phyloP scores from a whole-genome alignment of 2,888 invertebrate genomes.

The Tipula confusa region DNA sequence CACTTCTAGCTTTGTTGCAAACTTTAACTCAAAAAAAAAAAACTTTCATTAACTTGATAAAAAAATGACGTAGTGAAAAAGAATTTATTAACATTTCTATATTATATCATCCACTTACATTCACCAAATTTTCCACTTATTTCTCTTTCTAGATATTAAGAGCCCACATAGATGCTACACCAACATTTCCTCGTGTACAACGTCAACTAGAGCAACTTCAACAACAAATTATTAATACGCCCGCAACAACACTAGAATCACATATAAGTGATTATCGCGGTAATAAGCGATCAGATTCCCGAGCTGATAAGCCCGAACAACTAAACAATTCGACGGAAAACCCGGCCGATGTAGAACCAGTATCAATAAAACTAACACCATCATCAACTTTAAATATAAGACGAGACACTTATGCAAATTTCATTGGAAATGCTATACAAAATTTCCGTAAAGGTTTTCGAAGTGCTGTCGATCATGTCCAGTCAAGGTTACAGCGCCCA shows the following conservation, averaged over 20 bases:
- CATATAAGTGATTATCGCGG: slow-evolving; percentile 37
- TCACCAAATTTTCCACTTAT: background rate
- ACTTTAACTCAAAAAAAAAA: no score
- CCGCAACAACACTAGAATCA: slow-evolving; percentile 34
- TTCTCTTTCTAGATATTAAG: background rate
- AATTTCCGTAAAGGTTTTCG: slow-evolving; percentile 33
- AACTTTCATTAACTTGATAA: no score
- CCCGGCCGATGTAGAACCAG: background rate
- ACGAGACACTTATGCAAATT: slow-evolving; percentile 31
- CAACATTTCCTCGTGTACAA: background rate
- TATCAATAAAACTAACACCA: background rate
- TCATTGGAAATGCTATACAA: slow-evolving; percentile 32
- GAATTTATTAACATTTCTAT: no score
- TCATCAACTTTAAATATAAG: slow-evolving; percentile 28
- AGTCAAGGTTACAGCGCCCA: background rate
- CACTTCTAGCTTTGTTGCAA: no score
- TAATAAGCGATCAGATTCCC: slow-evolving; percentile 35
- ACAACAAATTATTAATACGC: background rate
- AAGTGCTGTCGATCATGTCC: slow-evolving; percentile 30
- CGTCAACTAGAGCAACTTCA: background rate
- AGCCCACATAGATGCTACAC: background rate
- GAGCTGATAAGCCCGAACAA: slow-evolving; percentile 35
- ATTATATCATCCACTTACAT: background rate
- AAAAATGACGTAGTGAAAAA: no score
- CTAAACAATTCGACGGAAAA: slow-evolving; percentile 32